Conservation (phyloP, 2,797 vertebrate species). For the Danio aesculapii region DNA sequence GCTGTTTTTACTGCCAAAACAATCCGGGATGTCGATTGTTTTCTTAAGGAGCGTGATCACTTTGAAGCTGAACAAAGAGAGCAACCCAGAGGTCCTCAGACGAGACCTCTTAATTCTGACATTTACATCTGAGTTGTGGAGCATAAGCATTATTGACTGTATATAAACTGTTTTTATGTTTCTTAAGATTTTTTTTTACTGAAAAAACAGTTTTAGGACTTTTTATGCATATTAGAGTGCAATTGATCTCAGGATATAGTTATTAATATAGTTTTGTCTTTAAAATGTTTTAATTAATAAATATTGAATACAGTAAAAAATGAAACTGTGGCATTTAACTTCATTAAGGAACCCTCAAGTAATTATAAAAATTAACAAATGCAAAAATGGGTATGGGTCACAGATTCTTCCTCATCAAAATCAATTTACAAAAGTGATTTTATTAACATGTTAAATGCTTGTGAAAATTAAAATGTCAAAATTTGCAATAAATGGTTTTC, state of each 20-base stretch:
- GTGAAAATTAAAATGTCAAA: no score
- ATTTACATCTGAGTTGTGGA: slow-evolving; percentile 50
- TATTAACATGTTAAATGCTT: no score
- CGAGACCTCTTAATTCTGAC: slow-evolving; percentile 11
- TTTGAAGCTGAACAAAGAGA: slow-evolving; percentile 29
- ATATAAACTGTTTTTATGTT: neutral
- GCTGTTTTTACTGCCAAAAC: slow-evolving; percentile 77
- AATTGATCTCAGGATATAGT: neutral
- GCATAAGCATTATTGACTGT: neutral
- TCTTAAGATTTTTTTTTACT: slow-evolving; percentile 20
- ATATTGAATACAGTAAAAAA: neutral
- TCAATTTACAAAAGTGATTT: no score
- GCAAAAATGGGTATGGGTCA: neutral
- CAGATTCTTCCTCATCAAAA: no score
- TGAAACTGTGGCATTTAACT: neutral
- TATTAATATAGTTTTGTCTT: neutral
- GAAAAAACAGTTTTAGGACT: neutral
- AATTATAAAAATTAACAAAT: neutral
- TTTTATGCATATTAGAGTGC: neutral
- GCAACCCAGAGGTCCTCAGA: slow-evolving; percentile 40
- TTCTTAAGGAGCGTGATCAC: slow-evolving; percentile 61
- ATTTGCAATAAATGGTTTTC: no score
- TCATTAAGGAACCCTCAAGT: neutral
- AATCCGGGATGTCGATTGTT: slow-evolving; percentile 69
- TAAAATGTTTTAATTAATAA: neutral